Base-by-base conservation (phyloP, 2,113 vertebrate species). In the Nesoenas mayeri region DNA sequence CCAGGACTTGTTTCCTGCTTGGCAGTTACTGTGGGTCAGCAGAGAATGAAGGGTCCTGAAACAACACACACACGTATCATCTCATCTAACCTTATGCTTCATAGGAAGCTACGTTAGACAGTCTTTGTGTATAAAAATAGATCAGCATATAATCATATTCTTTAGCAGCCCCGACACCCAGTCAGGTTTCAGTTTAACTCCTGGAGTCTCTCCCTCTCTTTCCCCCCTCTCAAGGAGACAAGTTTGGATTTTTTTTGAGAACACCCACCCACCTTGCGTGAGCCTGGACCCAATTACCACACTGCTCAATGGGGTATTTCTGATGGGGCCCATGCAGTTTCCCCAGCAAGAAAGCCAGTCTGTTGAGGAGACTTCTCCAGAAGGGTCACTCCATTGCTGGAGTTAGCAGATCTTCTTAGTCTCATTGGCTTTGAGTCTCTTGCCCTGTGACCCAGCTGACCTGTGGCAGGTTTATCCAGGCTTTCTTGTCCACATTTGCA, bases 51-150 rank as follows among this genome's bases (percentile, higher is more conserved):
- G 15, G 2, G 19, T 58, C 19, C 19, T 64, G 74, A 71, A 34
- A 29, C 22, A 74, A 66, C 17, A 54, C 0, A 36, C 1, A 0
- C 5, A 26, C 6, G 14, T 12, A 2, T 34, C 8, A 19, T 86
- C 18, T 36, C 8, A 34, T 47, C 78, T 73, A 58, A 65, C 47
- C 34, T 64, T 69, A 31, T 4, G 10, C 12, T 77, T 85, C 58
- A 25, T 69, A 48, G 20, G 36, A 88, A 90, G 32, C 36, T 61
- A 57, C 1, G 1, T 62, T 60, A 81, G 21, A 54, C 8, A 72
- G 12, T 6, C 11, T 54, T 79, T 70, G 21, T 79, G 42, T 65
- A 36, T 6, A 65, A 75, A 79, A 78, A 14, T 20, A 65, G 24
- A 56, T 42, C 21, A 62, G 29, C 6, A 79, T 40, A 15, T 50